A percentile compares a stretch with the other conserved stretches of the same genome.
Evolutionary conservation across 2,888 invertebrate species (phyloP).

Genomic region (Ganaspis brasiliensis): DNA sequence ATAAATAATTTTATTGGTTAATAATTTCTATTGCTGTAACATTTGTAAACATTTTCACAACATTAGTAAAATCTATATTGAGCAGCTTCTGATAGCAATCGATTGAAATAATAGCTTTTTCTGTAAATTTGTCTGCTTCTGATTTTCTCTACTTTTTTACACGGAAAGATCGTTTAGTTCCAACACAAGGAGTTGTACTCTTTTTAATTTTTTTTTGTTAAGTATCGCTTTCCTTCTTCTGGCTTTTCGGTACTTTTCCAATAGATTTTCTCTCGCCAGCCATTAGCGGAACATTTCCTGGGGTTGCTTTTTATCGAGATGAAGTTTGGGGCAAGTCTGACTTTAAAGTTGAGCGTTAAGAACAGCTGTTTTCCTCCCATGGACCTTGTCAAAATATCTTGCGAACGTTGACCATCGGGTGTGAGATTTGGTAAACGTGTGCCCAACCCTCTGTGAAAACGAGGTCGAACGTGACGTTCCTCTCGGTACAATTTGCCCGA

Average conservation of each 20-base stretch:
- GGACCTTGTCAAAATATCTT: slow-evolving; percentile 33
- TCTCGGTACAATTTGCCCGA: slow-evolving; percentile 31
- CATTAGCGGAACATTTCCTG: slow-evolving; percentile 31
- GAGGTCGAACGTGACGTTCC: slow-evolving; percentile 62
- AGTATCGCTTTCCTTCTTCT: neutral
- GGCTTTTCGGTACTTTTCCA: slow-evolving; percentile 26
- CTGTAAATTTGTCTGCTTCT: neutral
- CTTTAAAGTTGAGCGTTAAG: slow-evolving; percentile 28
- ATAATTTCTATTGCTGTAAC: too few species aligned
- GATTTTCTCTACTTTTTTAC: neutral
- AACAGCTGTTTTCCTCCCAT: slow-evolving; percentile 27
- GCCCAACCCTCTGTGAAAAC: slow-evolving; percentile 37
- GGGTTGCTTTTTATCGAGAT: neutral
- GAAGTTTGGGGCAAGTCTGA: slow-evolving; percentile 34
- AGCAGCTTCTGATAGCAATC: too few species aligned
- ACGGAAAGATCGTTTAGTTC: neutral
- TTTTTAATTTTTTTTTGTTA: slow-evolving; percentile 1
- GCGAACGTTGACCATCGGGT: neutral
- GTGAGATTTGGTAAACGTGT: neutral
- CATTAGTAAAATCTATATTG: too few species aligned
- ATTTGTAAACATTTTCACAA: too few species aligned
- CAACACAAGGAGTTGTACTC: neutral
- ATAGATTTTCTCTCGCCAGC: slow-evolving; percentile 29
- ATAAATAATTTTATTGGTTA: too few species aligned
- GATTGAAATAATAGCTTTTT: too few species aligned